phyloP scores from a whole-genome alignment of 2,113 vertebrate genomes.

The Odontesthes bonariensis region DNA sequence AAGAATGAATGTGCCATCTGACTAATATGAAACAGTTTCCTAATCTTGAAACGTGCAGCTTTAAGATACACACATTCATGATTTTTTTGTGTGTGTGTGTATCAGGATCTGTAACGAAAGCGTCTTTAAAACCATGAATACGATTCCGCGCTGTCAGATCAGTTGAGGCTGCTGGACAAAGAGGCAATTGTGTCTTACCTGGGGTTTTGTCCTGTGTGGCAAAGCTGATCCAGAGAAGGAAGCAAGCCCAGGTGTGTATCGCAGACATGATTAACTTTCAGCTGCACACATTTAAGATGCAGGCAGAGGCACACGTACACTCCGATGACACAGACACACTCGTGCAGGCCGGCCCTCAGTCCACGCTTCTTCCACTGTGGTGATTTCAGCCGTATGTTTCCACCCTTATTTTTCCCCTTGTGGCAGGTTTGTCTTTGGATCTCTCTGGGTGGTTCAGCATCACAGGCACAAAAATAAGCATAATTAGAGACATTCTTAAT shows the following conservation, averaged over 20 bases:
- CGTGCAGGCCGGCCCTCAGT: constrained; percentile 11
- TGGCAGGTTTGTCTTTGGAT: constrained; percentile 27
- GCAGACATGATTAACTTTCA: constrained; percentile 59
- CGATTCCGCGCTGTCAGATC: constrained; percentile 14
- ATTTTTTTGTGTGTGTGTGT: background rate
- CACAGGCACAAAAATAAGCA: constrained; percentile 9
- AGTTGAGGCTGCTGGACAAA: constrained; percentile 42
- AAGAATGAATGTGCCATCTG: background rate
- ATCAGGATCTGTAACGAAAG: constrained; percentile 16
- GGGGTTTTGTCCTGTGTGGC: constrained; percentile 62
- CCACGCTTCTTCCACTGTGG: constrained; percentile 19
- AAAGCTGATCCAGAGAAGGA: constrained; percentile 63
- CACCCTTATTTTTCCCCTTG: background rate
- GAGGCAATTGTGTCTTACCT: constrained; percentile 69
- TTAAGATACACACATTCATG: too few relatives aligned
- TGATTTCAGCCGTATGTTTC: background rate
- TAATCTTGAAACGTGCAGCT: background rate
- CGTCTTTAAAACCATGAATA: constrained; percentile 7
- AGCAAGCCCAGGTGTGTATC: constrained; percentile 54
- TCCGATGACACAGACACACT: background rate
- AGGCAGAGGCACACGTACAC: background rate
- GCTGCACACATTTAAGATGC: background rate
- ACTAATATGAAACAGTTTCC: background rate
- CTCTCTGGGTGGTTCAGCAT: constrained; percentile 49
- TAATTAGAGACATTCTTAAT: constrained; percentile 55